Evolutionary conservation across 2,797 vertebrate genomes (phyloP), one percentile per base, ranked within the genome.

Genomic region (Rachycentron canadum): DNA sequence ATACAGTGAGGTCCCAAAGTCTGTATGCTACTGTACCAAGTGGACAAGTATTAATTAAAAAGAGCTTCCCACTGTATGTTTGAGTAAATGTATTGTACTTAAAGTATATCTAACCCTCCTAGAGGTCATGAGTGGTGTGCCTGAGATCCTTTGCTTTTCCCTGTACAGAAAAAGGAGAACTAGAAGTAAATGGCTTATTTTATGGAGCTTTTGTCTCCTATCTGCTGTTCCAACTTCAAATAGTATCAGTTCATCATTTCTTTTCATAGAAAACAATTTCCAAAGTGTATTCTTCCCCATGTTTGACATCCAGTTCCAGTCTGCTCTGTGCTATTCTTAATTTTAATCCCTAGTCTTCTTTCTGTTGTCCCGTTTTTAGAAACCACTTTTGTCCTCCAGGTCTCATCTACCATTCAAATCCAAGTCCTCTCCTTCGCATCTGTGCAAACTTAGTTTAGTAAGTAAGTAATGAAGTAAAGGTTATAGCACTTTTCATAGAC

Each of bases 241-340:
- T 28, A 10, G 2, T 2, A 21, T 64, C 17, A 30, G 12, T 45
- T 34, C 4, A 28, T 47, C 23, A 1, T n/a, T 9, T 47, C 16
- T 61, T 65, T 70, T 73, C 7, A 32, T 23, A 16, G 5, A 28
- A 72, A 59, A 55, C 25, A 26, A 30, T 68, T 68, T 64, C 32
- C 5, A 50, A 12, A 5, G 5, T 41, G 34, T 52, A 28, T 52
- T 50, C 8, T 38, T 41, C 43, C 21, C 5, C 3, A 32, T 77
- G 17, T 34, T 32, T 58, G 34, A 61, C 16, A 71, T 34, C 13
- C 17, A 28, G 7, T 55, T 26, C 9, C 3, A 26, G 21, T 32
- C 13, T 38, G 5, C 52, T 76, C 41, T 55, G 10, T 55, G 30
- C 7, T 17, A 4, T 49, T 40, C 7, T 59, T 66, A 12, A 26